Base-by-base conservation (phyloP, 2,888 invertebrate genomes). In the Nyleta sp. region DNA sequence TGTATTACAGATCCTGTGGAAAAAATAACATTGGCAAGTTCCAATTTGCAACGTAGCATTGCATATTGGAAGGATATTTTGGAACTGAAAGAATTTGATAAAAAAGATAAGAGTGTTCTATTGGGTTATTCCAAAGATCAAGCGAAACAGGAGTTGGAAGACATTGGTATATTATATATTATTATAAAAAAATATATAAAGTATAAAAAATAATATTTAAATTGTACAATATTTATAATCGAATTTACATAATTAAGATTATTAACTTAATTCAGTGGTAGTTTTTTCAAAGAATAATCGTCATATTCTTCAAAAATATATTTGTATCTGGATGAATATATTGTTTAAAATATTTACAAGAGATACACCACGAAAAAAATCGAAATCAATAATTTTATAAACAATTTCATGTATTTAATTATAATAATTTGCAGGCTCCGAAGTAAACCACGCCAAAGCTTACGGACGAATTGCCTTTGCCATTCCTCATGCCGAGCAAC, bases 401-500 rank as follows among this genome's bases (percentile, higher is more conserved):
- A n/a, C n/a, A n/a, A n/a, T n/a, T n/a, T n/a, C n/a, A n/a, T n/a
- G n/a, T n/a, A n/a, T n/a, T n/a, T n/a, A n/a, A n/a, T n/a, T n/a
- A n/a, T n/a, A n/a, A n/a, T n/a, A n/a, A n/a, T n/a, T n/a, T n/a
- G n/a, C 28, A 28, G 28, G 28, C 10, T 2, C 28, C 28, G 8
- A 7, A 8, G 28, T 28, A 7, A 28, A 28, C 6, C 95, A 96
- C 82, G 98, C 95, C 1, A 95, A 96, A 87, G 98, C 98, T 0
- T 99, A 96, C 91, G 99, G 99, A 0, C 94, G 99, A 68, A 97
- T 98, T 84, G 99, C 99, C 0, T 99, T 99, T 91, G 94, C 98
- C 0, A 95, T 97, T 82, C 98, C 98, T 0, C 92, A 93, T 81
- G 92, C 93, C 11, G 92, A 96, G 84, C 95, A 98, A 85, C 93